A percentile compares a stretch with the other conserved stretches of the same genome.
Evolutionary conservation across 2,888 invertebrate genomes (phyloP).

Genomic region (Ametastegia equiseti): DNA sequence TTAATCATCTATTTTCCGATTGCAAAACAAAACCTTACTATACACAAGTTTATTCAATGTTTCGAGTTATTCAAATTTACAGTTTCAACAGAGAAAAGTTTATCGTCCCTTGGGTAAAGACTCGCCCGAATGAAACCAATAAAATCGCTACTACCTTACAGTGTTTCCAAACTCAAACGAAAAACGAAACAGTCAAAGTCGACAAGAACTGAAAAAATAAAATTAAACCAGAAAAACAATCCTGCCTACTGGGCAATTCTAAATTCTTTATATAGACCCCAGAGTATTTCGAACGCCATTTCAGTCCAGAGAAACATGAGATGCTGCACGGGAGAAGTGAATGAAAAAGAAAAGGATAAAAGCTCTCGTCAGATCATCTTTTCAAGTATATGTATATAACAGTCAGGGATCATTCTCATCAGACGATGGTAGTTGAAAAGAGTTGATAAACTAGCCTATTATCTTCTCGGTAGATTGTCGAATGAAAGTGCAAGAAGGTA

Average conservation of each 20-base stretch:
- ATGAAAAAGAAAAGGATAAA: not conserved
- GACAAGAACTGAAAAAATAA: not conserved
- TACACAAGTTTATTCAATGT: slow-evolving; percentile 18
- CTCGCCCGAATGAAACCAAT: slow-evolving; percentile 1
- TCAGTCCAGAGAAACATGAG: not conserved
- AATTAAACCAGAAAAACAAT: not conserved
- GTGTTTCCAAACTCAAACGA: slow-evolving; percentile 7
- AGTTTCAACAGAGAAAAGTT: slow-evolving; percentile 4
- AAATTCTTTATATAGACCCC: slow-evolving; percentile 12
- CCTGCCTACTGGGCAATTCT: not conserved
- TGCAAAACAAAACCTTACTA: slow-evolving; percentile 4
- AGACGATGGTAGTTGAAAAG: not conserved
- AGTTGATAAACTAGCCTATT: not conserved
- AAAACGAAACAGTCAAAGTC: not conserved
- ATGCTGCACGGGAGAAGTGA: not conserved
- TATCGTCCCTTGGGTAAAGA: slow-evolving; percentile 13
- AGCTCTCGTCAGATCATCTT: no score
- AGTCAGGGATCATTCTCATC: no score
- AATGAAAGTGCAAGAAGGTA: not conserved
- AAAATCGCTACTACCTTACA: not conserved
- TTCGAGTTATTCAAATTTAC: slow-evolving; percentile 11
- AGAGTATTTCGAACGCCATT: not conserved
- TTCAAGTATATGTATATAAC: no score
- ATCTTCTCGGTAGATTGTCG: slow-evolving; percentile 6
- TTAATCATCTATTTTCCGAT: not conserved